Base-by-base conservation (phyloP, 2,113 vertebrate genomes). In the Corvus cornix region DNA sequence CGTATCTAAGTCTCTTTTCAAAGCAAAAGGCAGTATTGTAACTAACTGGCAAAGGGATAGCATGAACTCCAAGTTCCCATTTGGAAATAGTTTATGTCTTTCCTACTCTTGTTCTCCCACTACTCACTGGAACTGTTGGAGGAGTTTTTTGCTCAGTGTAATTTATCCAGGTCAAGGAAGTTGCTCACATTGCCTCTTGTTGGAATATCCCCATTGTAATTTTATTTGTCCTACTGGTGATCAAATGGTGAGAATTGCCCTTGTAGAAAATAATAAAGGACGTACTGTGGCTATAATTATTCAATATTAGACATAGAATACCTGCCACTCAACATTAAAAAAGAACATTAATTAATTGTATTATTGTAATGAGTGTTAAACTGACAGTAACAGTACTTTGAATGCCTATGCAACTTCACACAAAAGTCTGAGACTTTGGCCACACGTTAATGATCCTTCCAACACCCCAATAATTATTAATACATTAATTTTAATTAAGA, bases 111-210 rank as follows among this genome's bases (percentile, higher is more conserved):
- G n/a, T 62, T 26, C 37, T 60, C 21, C 20, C 3, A 0, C 39
- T 27, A 48, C 16, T 55, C 6, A 1, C 23, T 16, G 35, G 44
- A 80, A n/a, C 60, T 85, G 22, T 59, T 3, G 1, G 80, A 60
- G 35, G 8, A 13, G 0, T 0, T 9, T 30, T 87, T 64, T 46
- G 6, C 17, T 56, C 78, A 33, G 20, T 37, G 16, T 23, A n/a
- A 52, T 83, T 74, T 70, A 55, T 31, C 48, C 80, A 52, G 43
- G 22, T 63, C 66, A 90, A 87, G 28, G 44, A 84, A 66, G 43
- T 43, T 20, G 3, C 46, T 30, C 15, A 46, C 9, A 0, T 52
- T 82, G 16, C 21, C 43, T 90, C 52, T 72, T 70, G 39, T 11
- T 92, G 60, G 48, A 88, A 86, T 52, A 74, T 33, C 37, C 31